Base-by-base conservation (phyloP, 2,113 vertebrate species). In the Gavialis gangeticus region DNA sequence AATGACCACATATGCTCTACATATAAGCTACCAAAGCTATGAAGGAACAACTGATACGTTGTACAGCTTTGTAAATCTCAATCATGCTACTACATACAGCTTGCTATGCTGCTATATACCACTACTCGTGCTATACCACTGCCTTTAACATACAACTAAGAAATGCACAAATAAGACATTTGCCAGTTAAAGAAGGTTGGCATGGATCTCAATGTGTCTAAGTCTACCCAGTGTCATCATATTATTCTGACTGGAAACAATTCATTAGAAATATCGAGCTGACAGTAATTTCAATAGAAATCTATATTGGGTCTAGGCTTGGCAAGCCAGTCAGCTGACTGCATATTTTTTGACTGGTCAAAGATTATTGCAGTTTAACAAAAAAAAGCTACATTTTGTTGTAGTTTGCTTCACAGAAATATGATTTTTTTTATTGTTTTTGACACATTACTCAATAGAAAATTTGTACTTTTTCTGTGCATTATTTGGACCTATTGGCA, bases 201-300 rank as follows among this genome's bases (percentile, higher is more conserved):
- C 63, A 85, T 71, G 34, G 37, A 37, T 58, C 86, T 79, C 10
- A 3, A 24, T 91, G 84, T 54, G 66, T 89, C 79, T 60, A 84
- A 79, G 79, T 75, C 75, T 71, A 86, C 24, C 77, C 64, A 84
- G 27, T 19, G 73, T 91, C 79, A 91, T 37, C 75, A 66, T 82
- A 30, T 80, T 82, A 71, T 71, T 37, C 67, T 69, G 30, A 37
- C 21, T 37, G 21, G 30, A 71, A 13, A 37, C 34, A 71, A 21
- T 37, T 21, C 56, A 54, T 7, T 30, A 94, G 56, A 94, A 88
- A 37, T 34, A 90, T 71, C 9, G 92, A 21, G 82, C 30, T 34
- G 66, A 75, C 69, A 73, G 80, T 94, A 64, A 94, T 92, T 91
- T 92, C 66, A 95, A 90, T 84, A 90, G 55, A 88, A n/a, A 79